Base-by-base conservation (phyloP, 2,888 invertebrate genomes). In the Penaeus monodon region DNA sequence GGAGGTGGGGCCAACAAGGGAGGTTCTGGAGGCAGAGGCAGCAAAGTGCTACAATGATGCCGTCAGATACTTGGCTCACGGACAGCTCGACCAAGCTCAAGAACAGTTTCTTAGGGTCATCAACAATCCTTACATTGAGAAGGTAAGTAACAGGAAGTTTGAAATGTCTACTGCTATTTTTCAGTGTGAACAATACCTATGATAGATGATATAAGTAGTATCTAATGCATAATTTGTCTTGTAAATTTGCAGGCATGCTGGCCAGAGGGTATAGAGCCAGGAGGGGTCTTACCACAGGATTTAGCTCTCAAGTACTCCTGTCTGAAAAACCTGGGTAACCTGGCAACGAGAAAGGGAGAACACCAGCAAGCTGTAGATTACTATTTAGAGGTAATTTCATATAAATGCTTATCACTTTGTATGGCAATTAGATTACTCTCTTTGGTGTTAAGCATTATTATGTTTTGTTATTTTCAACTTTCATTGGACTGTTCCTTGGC, bases 321-420 rank as follows among this genome's bases (percentile, higher is more conserved):
- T 76, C 81, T 88, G 70, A 90, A 90, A 77, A 90, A 89, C 82
- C 76, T 90, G 27, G 90, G 88, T 24, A 92, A 89, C 90, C 92
- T 81, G 91, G 92, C 85, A n/a, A 68, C 70, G 29, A 85, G 81
- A 57, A 74, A 84, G 65, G 86, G 86, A 20, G 80, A 84, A 10
- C 70, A 86, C 65, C 80, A 86, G 33, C 57, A 81, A 73, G 84
- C 89, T 33, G 64, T 70, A 27, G 74, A 88, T 38, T 81, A 86
- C 65, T 89, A 84, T 57, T 63, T 89, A 38, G 85, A 89, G 89
- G 89, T 86, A 80, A 68, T 80, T 10, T 80, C n/a, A 4, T 80
- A 24, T 33, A 57, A 38, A 38, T 80, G 49, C 17, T 24, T 70
- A 49, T 49, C 49, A 49, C 2, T 49, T 49, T 10, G 49, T 49